Base-by-base conservation (phyloP, 2,113 vertebrate genomes). In the Neogobius melanostomus region DNA sequence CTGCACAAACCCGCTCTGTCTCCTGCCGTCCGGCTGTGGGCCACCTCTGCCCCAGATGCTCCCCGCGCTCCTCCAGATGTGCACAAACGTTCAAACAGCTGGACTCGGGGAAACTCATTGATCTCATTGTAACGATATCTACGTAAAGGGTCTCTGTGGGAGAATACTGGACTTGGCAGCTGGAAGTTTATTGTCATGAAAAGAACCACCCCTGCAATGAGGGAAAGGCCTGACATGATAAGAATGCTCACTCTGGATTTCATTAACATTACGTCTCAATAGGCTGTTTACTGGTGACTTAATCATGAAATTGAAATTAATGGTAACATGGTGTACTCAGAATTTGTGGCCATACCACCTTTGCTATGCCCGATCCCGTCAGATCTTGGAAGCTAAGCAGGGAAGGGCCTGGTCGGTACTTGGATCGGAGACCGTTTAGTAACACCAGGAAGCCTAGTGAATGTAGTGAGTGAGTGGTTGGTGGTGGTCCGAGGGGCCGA, bases 91-190 rank as follows among this genome's bases (percentile, higher is more conserved):
- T 36, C 50, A 28, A 62, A 53, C 76, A 64, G 56, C 77, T 85
- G 75, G 79, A 79, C 79, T 75, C 77, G 83, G 88, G 88, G 4
- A 91, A 90, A 78, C 82, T 59, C 72, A 76, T 84, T 84, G 75
- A 88, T 90, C 59, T 72, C 68, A 72, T 86, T 75, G 66, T 79
- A 73, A 84, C 77, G 77, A 75, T 83, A 42, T 7, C 64, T 69
- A 59, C 47, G 43, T 51, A 61, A 61, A 77, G 43, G 36, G n/a
- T 56, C 64, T 77, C 59, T 21, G 45, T 65, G 64, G n/a, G 52
- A 71, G 42, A 71, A 51, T 47, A 48, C 69, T 74, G 56, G 74
- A 79, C 84, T 75, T 82, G 75, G 67, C 48, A 59, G 47, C 67
- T 69, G 75, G 74, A 81, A 76, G 45, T 4, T 2, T 62, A 48